Conservation (phyloP, 2,113 vertebrate species). For the Columbina picui region DNA sequence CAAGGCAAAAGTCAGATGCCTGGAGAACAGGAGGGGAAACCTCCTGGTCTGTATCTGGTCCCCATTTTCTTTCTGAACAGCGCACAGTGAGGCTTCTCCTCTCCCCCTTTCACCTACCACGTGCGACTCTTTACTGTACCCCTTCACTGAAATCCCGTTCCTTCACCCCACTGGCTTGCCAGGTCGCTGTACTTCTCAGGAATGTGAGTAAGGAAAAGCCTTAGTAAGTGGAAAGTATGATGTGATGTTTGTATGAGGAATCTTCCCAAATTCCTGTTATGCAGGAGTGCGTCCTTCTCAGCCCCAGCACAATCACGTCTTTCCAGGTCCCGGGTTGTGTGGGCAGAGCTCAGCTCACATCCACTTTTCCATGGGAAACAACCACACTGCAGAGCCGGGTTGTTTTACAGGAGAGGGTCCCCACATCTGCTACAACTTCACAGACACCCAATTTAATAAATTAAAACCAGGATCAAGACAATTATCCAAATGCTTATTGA, state of each 20-base stretch:
- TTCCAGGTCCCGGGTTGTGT: not conserved
- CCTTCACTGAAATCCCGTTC: not conserved
- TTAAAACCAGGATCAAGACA: not conserved
- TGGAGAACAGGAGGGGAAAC: not conserved
- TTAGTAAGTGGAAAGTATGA: not conserved
- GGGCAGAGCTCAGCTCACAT: not conserved
- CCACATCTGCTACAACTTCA: not conserved
- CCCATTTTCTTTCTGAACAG: not conserved
- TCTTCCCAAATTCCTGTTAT: not conserved
- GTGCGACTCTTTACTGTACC: not conserved
- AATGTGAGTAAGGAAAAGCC: not conserved
- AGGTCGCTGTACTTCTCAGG: not conserved
- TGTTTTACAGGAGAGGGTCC: slow-evolving; percentile 5
- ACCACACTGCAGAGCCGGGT: not conserved
- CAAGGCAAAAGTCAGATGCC: not conserved
- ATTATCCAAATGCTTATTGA: not conserved
- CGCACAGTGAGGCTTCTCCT: not conserved
- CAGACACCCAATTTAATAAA: not conserved
- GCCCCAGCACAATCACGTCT: not conserved
- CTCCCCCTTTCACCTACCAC: not conserved
- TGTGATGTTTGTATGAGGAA: not conserved
- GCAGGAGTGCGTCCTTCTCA: not conserved
- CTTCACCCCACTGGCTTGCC: not conserved
- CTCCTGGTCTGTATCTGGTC: not conserved
- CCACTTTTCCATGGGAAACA: not conserved